These are phyloP conservation scores for Hipposideros armiger DNA, from an alignment of 2,113 vertebrate genomes.

Conservation along the genomic window DNA sequence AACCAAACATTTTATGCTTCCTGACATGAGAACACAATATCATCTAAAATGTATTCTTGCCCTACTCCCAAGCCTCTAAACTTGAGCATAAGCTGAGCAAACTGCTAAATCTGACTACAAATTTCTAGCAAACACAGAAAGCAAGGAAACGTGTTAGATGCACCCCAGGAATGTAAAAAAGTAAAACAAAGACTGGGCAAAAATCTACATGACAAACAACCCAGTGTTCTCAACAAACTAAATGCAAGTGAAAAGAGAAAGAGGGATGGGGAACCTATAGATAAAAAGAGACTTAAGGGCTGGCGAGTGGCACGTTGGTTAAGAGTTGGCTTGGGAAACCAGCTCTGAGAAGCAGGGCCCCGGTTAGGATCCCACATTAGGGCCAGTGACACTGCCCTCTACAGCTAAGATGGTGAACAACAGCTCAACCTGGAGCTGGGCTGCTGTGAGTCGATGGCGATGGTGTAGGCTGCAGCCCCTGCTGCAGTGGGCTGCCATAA, in stretches of 20 bases:
- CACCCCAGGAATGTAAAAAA: not conserved
- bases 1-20: not conserved
- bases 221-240: not conserved
- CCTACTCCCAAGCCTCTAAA: not conserved
- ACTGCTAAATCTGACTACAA: not conserved
- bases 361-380: too few relatives aligned
- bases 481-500: too few relatives aligned
- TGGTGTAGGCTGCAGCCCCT: too few relatives aligned
- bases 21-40: not conserved
- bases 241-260: not conserved
- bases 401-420: too few relatives aligned
- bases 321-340: too few relatives aligned
- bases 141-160: not conserved
- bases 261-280: not conserved
- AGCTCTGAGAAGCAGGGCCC: too few relatives aligned
- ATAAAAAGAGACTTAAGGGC: not conserved
- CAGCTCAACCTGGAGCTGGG: too few relatives aligned
- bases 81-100: not conserved
- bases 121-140: conserved; percentile 4
- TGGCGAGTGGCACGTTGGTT: too few relatives aligned
- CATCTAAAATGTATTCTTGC: not conserved
- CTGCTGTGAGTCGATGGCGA: too few relatives aligned
- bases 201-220: not conserved
- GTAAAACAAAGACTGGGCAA: not conserved
- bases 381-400: too few relatives aligned